A percentile compares a stretch with the other conserved stretches of the same genome.
Evolutionary conservation across 2,797 vertebrate species (phyloP).

Genomic region (Aphelocoma californica): DNA sequence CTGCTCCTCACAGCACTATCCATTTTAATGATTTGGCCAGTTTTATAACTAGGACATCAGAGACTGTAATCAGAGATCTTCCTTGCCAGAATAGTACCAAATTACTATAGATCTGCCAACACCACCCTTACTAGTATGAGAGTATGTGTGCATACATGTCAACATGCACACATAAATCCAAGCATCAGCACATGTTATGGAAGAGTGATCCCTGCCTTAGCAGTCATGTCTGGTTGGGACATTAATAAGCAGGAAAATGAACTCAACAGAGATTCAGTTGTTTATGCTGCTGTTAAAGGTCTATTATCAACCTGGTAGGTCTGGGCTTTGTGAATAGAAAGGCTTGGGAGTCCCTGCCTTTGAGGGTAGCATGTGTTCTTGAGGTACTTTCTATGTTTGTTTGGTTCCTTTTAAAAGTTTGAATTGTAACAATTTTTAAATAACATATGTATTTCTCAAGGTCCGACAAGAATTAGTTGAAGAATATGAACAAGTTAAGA

Average conservation of each 20-base stretch:
- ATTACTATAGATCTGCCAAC: background rate
- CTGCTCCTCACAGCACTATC: background rate
- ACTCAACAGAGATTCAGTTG: background rate
- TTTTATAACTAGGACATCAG: background rate
- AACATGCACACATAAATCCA: background rate
- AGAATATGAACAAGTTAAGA: slow-evolving; percentile 95
- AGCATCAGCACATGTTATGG: background rate
- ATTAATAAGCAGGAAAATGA: background rate
- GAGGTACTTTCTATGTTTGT: background rate
- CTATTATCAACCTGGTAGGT: background rate
- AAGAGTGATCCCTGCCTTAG: background rate
- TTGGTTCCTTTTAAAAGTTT: background rate
- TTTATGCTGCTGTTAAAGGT: background rate
- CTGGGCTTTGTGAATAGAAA: background rate
- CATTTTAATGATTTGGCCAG: background rate
- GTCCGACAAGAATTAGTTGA: slow-evolving; percentile 89
- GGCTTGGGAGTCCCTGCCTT: background rate
- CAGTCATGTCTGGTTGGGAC: background rate
- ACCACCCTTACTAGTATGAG: background rate
- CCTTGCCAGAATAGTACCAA: background rate
- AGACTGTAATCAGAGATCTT: background rate
- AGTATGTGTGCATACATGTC: background rate
- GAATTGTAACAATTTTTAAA: background rate
- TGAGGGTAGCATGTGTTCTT: background rate
- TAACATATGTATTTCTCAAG: slow-evolving; percentile 72